phyloP scores from a whole-genome alignment of 2,797 vertebrate species.

The Austrolebias charrua region DNA sequence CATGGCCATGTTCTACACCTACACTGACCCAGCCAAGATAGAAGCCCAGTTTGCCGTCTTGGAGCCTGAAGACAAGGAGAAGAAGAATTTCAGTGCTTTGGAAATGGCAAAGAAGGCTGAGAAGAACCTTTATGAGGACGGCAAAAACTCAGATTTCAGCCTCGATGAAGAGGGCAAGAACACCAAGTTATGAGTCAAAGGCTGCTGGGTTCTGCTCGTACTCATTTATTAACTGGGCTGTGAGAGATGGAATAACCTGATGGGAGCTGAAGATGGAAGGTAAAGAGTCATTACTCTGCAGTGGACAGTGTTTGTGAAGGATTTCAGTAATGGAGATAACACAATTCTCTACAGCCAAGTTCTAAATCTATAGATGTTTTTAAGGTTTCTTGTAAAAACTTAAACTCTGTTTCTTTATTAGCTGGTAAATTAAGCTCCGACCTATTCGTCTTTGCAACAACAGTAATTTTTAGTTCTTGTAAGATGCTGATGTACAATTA shows the following conservation, averaged over 20 bases:
- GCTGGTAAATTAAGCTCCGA: conserved; percentile 23
- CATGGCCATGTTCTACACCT: conserved; percentile 92
- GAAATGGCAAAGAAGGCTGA: conserved; percentile 54
- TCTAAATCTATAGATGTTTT: conserved; percentile 2
- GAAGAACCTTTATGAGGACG: background rate
- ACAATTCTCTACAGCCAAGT: background rate
- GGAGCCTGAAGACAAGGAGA: conserved; percentile 64
- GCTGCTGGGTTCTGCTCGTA: conserved; percentile 26
- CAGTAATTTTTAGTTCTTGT: conserved; percentile 29
- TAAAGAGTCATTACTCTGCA: background rate
- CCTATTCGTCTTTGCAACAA: conserved; percentile 4
- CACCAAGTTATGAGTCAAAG: conserved; percentile 60
- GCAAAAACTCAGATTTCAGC: conserved; percentile 42
- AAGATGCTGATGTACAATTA: conserved; percentile 7
- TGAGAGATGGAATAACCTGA: conserved; percentile 6
- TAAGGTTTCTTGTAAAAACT: no score
- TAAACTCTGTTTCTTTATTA: conserved; percentile 3
- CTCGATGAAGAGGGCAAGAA: conserved; percentile 3
- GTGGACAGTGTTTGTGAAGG: conserved; percentile 26
- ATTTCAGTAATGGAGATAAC: background rate
- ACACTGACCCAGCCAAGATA: conserved; percentile 84
- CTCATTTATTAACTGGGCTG: background rate
- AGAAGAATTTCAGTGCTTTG: conserved; percentile 39
- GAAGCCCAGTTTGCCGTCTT: conserved; percentile 80
- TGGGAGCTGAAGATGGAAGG: conserved; percentile 9